A percentile compares a stretch with the other conserved stretches of the same genome.
These are phyloP conservation scores for Eciton burchellii DNA, from an alignment of 1,140 invertebrate genomes.

Conservation along the genomic window DNA sequence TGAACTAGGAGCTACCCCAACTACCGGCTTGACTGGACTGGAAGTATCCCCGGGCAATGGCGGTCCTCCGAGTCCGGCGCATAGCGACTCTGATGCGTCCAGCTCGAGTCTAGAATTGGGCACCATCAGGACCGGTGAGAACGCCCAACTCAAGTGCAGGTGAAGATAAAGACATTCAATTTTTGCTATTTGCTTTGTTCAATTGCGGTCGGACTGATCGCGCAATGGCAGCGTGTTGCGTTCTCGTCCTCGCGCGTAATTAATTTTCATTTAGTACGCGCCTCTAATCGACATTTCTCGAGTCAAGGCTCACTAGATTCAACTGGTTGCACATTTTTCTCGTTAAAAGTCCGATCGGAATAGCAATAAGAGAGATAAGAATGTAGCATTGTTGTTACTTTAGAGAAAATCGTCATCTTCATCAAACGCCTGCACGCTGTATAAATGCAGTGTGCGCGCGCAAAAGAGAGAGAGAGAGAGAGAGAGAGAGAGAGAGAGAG, in stretches of 20 bases:
- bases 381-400: not conserved
- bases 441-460: too few species aligned
- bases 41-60: slow-evolving; percentile 68
- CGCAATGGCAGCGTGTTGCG: not conserved
- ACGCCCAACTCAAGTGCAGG: slow-evolving; percentile 84
- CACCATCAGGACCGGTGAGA: slow-evolving; percentile 80
- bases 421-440: too few species aligned
- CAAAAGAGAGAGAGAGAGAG: too few species aligned
- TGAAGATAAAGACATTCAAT: slow-evolving; percentile 58
- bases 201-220: not conserved
- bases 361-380: slow-evolving; percentile 6
- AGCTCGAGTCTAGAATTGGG: slow-evolving; percentile 84
- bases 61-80: slow-evolving; percentile 82
- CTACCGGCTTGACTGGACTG: slow-evolving; percentile 54
- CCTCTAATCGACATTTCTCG: not conserved
- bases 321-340: not conserved
- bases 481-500: too few species aligned
- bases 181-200: not conserved
- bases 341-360: slow-evolving; percentile 23
- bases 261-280: not conserved
- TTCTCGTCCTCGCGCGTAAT: too few species aligned
- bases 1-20: slow-evolving; percentile 70
- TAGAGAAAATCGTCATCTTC: not conserved
- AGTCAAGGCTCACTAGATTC: not conserved
- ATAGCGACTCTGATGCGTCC: slow-evolving; percentile 84